Evolutionary conservation across 2,113 vertebrate genomes (phyloP).

Genomic region (Crotalus horridus): DNA sequence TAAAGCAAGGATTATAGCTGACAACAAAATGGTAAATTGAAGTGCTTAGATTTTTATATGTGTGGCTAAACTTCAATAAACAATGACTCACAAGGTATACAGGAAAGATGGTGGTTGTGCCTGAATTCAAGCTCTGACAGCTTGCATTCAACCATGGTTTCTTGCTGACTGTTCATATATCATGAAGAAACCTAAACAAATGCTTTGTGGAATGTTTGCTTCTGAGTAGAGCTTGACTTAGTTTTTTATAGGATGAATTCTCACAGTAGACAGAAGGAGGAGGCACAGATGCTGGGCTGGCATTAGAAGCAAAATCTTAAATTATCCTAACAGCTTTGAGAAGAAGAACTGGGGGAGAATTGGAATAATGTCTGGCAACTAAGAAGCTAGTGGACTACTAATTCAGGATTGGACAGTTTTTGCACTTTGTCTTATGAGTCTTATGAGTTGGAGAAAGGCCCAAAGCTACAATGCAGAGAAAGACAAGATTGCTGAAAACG

Average conservation of each 20-base stretch:
- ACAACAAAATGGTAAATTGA: neutral
- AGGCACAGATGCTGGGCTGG: neutral
- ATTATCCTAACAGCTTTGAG: neutral
- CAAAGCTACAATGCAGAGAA: neutral
- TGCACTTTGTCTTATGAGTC: neutral
- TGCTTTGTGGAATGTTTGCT: neutral
- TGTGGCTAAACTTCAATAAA: rapidly evolving
- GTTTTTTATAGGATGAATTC: neutral
- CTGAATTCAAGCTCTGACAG: neutral
- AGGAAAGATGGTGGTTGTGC: rapidly evolving
- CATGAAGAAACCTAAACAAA: neutral
- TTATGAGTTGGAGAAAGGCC: neutral
- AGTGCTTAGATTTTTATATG: neutral
- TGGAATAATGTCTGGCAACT: neutral
- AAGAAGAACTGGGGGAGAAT: neutral
- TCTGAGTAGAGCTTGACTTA: neutral
- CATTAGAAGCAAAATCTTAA: neutral
- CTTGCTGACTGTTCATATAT: neutral
- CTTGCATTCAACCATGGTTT: neutral
- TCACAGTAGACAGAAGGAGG: neutral
- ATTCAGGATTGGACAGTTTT: neutral
- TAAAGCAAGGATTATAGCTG: neutral
- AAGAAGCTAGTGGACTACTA: neutral
- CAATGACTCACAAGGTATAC: neutral
- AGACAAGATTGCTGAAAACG: neutral